Percentiles rank a stretch among this genome's conserved stretches.
Evolutionary conservation across 2,888 invertebrate species (phyloP).

Genomic region (Chloroclysta siterata): DNA sequence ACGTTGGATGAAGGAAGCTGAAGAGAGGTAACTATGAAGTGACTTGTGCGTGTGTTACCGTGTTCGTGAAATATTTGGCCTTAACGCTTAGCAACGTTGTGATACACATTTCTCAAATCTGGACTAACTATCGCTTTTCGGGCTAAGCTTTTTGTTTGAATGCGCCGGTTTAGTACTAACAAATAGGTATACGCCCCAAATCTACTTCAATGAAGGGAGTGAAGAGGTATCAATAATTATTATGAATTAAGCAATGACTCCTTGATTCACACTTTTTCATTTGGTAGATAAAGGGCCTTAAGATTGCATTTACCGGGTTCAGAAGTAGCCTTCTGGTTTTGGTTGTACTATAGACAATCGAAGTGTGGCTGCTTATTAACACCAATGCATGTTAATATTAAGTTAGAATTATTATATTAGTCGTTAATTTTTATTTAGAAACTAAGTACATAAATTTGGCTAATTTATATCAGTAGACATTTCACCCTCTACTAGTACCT

Average conservation of each 20-base stretch:
- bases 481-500: no score
- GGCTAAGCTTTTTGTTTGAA: conserved; percentile 66
- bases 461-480: neutral
- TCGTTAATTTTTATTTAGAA: neutral
- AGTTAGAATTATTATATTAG: conserved; percentile 6
- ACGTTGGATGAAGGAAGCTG: conserved; percentile 99
- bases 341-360: conserved; percentile 20
- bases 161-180: conserved; percentile 50
- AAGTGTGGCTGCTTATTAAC: conserved; percentile 36
- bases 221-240: neutral
- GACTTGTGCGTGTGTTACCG: conserved; percentile 77
- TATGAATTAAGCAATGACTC: neutral
- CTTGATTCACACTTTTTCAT: neutral
- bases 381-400: conserved; percentile 39
- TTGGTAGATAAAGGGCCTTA: neutral
- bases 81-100: conserved; percentile 79
- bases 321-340: neutral
- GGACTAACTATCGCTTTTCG: conserved; percentile 81
- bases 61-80: conserved; percentile 82
- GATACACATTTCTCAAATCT: conserved; percentile 83
- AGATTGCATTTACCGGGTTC: neutral
- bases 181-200: conserved; percentile 16
- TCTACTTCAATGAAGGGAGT: neutral
- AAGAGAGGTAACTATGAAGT: conserved; percentile 93
- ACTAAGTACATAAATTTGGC: neutral